Conservation (phyloP, 2,888 invertebrate genomes). For the Himalopsyche anomala region DNA sequence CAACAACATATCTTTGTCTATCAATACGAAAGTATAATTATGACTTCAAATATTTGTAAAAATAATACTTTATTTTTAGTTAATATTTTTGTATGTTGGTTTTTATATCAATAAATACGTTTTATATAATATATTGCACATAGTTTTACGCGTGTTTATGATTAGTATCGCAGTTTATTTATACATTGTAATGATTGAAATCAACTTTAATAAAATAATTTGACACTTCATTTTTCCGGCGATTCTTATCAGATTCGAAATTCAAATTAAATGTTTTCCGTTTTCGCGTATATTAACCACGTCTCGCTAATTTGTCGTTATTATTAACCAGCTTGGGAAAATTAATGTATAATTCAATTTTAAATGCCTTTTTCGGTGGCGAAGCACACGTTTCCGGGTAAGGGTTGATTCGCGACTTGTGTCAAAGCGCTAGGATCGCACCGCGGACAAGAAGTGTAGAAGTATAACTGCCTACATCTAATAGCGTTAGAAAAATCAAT, state of each 20-base stretch:
- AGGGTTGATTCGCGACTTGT: conserved; percentile 59
- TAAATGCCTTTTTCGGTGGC: conserved; percentile 41
- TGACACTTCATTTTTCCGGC: conserved; percentile 40
- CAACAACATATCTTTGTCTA: no score
- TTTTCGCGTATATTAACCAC: conserved; percentile 31
- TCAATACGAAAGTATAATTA: no score
- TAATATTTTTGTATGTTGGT: no score
- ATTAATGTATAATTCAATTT: conserved; percentile 11
- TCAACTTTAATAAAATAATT: conserved; percentile 28
- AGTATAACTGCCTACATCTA: conserved; percentile 39
- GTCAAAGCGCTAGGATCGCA: conserved; percentile 52
- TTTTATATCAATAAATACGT: background rate
- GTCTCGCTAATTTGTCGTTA: background rate
- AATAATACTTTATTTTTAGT: no score
- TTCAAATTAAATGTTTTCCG: background rate
- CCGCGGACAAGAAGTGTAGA: conserved; percentile 33
- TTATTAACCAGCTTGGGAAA: conserved; percentile 15
- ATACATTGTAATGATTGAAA: background rate
- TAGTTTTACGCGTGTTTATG: conserved; percentile 13
- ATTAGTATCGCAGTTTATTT: conserved; percentile 17
- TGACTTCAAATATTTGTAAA: no score
- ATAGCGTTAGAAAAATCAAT: conserved; percentile 62
- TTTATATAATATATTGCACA: background rate
- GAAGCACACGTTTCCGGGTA: conserved; percentile 57
- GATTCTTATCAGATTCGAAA: conserved; percentile 14